These are phyloP conservation scores for Clarias macrocephalus DNA, from an alignment of 2,113 vertebrate genomes.

Conservation along the genomic window DNA sequence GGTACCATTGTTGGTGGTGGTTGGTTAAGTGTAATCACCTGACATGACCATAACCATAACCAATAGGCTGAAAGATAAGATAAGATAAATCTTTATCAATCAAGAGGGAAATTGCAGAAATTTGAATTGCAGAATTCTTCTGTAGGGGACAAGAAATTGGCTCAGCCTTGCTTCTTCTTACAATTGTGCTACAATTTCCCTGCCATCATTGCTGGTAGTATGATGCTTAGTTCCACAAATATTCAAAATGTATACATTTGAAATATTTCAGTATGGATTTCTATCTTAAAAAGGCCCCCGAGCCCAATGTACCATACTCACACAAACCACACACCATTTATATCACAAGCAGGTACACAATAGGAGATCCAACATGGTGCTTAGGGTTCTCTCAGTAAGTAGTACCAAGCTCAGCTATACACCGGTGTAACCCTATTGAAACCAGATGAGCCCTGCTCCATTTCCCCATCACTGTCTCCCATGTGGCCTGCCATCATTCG, in stretches of 20 bases:
- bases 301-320: not conserved
- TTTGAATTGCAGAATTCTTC: not conserved
- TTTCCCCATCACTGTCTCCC: constrained; percentile 35
- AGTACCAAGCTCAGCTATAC: not conserved
- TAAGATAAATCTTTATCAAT: no score
- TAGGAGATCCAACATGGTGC: not conserved
- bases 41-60: not conserved
- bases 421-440: constrained; percentile 22
- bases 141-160: not conserved
- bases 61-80: no score
- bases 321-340: constrained; percentile 26
- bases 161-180: not conserved
- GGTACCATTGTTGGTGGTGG: no score
- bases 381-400: not conserved
- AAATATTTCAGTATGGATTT: not conserved
- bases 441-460: constrained; percentile 32
- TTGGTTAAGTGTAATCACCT: not conserved
- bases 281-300: not conserved
- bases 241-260: not conserved
- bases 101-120: no score
- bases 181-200: not conserved
- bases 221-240: not conserved
- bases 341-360: not conserved
- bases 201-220: not conserved
- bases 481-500: constrained; percentile 41